phyloP scores from a whole-genome alignment of 2,888 invertebrate genomes.

The Polietes domitor region DNA sequence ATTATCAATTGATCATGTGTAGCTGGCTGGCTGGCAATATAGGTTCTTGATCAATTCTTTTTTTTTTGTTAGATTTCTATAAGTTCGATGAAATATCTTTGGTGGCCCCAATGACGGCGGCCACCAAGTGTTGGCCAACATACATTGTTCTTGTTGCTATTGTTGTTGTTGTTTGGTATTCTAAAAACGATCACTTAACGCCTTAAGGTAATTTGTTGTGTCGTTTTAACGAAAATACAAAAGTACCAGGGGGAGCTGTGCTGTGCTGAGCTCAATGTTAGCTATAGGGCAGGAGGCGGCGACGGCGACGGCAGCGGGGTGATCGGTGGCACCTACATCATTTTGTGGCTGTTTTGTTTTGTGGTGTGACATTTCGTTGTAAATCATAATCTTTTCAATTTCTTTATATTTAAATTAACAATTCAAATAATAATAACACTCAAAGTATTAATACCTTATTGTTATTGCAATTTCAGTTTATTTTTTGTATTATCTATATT shows the following conservation, averaged over 20 bases:
- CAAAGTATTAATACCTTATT: neutral
- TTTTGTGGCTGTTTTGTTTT: slow-evolving; percentile 31
- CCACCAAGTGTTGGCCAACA: slow-evolving; percentile 21
- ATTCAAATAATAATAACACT: neutral
- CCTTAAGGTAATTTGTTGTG: slow-evolving; percentile 36
- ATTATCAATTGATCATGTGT: slow-evolving; percentile 60
- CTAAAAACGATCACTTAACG: slow-evolving; percentile 23
- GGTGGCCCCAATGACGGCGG: slow-evolving; percentile 40
- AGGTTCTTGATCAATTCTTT: slow-evolving; percentile 57
- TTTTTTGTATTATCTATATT: neutral
- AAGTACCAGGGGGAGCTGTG: neutral
- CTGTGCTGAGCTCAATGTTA: too few species aligned
- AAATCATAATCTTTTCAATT: slow-evolving; percentile 55
- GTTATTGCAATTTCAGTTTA: neutral
- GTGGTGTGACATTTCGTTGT: slow-evolving; percentile 51
- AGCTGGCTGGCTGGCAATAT: neutral
- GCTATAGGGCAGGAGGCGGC: neutral
- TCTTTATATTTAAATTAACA: slow-evolving; percentile 7
- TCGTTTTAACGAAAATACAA: neutral
- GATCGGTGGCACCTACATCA: slow-evolving; percentile 37
- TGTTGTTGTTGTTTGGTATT: neutral
- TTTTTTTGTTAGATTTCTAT: slow-evolving; percentile 10
- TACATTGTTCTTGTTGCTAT: neutral
- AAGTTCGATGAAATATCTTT: slow-evolving; percentile 26
- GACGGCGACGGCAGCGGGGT: neutral